phyloP scores from a whole-genome alignment of 2,113 vertebrate genomes.

The Rhodinocichla rosea region DNA sequence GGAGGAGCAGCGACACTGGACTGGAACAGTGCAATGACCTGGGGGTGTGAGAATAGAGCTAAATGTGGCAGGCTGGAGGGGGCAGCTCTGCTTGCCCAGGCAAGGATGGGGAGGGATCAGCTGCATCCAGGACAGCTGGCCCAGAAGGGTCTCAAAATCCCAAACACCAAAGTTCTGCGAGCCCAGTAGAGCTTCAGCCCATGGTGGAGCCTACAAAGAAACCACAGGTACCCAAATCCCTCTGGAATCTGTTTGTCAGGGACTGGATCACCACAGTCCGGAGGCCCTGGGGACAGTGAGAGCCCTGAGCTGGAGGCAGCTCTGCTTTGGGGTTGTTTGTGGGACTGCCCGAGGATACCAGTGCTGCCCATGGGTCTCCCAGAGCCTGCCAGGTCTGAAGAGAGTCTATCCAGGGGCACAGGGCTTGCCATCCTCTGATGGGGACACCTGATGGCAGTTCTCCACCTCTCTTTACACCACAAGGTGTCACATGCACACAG shows the following conservation, averaged over 20 bases:
- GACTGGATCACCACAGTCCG: background rate
- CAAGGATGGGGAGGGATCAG: background rate
- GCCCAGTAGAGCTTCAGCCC: background rate
- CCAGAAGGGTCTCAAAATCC: background rate
- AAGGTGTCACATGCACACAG: rapidly evolving
- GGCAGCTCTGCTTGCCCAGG: background rate
- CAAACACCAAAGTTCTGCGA: background rate
- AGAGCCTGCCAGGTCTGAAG: background rate
- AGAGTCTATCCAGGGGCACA: background rate
- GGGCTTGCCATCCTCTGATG: background rate
- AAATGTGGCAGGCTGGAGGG: background rate
- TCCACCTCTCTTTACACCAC: background rate
- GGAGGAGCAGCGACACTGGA: background rate
- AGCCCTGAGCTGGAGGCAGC: background rate
- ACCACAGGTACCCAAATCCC: background rate
- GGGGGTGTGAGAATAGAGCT: background rate
- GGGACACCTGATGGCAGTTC: background rate
- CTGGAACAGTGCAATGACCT: background rate
- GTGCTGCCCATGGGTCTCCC: background rate
- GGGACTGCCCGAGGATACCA: background rate
- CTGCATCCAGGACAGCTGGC: background rate
- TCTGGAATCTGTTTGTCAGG: background rate
- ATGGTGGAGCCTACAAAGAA: background rate
- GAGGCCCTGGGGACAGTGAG: background rate
- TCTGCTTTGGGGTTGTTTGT: background rate